Base-by-base conservation (phyloP, 2,113 vertebrate genomes). In the Colistium nudipinnis region DNA sequence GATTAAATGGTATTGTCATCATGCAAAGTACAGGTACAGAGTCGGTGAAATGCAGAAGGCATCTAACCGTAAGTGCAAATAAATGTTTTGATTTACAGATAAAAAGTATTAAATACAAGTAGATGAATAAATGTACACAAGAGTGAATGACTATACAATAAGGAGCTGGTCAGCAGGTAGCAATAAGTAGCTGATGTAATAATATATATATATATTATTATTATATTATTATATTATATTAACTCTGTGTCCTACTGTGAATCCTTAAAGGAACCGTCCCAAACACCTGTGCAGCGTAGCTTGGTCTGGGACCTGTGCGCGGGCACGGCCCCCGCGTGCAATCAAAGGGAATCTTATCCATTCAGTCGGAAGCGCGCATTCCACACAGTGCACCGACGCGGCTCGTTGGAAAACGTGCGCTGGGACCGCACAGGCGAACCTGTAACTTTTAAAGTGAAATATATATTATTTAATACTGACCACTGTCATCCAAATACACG, bases 271-370 rank as follows among this genome's bases (percentile, higher is more conserved):
- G 28, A 33, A 20, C 16, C 0, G 12, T 45, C 22, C 47, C 20
- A n/a, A 17, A 1, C 60, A 70, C 68, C 74, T 82, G 73, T 36
- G 48, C n/a, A 24, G 36, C 11, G 31, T 28, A 30, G 41, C 55
- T 63, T 35, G 56, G 13, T 43, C 28, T 55, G 54, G 17, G 56
- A 47, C 63, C 41, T 22, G 45, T 31, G 67, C 60, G 33, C 41
- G 55, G 20, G 14, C 81, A 38, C 22, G 41, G 6, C 30, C 68
- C 72, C 71, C 66, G 79, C 70, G 52, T 52, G 17, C 51, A 76
- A 82, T 88, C 76, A 88, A 84, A 90, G 70, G 75, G 78, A 84
- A 74, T 74, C 38, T 68, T 76, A 87, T 89, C 78, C 51, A 25
- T 75, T 66, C 60, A 53, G 54, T 76, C 63, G 82, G 62, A 77